Conservation (phyloP, 2,797 vertebrate genomes). For the Sebastes iracundus region DNA sequence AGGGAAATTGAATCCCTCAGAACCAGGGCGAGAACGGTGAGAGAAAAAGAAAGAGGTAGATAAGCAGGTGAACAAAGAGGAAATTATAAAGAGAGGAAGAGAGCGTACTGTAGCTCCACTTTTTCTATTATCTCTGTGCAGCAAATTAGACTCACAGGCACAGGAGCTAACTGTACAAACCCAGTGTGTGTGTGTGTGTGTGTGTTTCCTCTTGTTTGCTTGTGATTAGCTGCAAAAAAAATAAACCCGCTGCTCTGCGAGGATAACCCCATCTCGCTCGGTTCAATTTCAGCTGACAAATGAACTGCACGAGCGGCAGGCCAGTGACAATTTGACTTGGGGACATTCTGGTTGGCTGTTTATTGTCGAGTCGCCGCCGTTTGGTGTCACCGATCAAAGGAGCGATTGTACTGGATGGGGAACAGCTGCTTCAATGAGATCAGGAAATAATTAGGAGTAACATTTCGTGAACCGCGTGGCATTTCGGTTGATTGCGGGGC, state of each 20-base stretch:
- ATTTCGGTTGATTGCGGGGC: conserved; percentile 65
- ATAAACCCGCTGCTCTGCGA: not conserved
- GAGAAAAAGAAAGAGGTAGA: conserved; percentile 39
- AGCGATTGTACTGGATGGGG: conserved; percentile 28
- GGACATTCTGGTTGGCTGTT: conserved; percentile 17
- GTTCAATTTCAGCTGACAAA: conserved; percentile 45
- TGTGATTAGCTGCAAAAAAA: conserved; percentile 38
- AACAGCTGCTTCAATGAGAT: conserved; percentile 56
- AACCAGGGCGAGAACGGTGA: conserved; percentile 14
- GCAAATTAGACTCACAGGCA: conserved; percentile 51
- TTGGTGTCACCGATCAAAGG: conserved; percentile 47
- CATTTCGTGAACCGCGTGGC: conserved; percentile 57
- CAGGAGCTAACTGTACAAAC: conserved; percentile 23
- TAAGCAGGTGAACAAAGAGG: conserved; percentile 62
- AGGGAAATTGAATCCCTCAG: conserved; percentile 61
- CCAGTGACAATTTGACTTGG: not conserved
- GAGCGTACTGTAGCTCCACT: conserved; percentile 23
- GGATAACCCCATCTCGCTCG: conserved; percentile 26
- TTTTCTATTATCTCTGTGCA: conserved; percentile 52
- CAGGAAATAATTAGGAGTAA: conserved; percentile 66
- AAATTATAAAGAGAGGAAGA: conserved; percentile 46
- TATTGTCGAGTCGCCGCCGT: conserved; percentile 11
- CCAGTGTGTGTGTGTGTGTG: not conserved
- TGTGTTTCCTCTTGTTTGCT: conserved; percentile 31
- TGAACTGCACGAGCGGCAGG: not conserved